Base-by-base conservation (phyloP, 2,797 vertebrate species). In the Xerus rutilus region DNA sequence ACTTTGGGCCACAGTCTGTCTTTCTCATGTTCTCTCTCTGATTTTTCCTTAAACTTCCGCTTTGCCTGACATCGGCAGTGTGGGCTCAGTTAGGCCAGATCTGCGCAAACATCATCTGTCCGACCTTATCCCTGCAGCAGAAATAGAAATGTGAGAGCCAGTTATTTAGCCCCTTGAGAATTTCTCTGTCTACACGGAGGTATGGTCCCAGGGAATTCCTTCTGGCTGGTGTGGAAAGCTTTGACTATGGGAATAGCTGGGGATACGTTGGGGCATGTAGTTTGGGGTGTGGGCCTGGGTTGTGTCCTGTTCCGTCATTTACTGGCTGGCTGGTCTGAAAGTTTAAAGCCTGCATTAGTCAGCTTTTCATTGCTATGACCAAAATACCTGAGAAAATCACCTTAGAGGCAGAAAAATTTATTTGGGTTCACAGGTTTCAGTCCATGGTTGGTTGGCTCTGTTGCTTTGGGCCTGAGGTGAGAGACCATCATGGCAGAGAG, bases 41-140 rank as follows among this genome's bases (percentile, higher is more conserved):
- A 90, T 30, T 95, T 77, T 81, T 32, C 90, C 90, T 85, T 87
- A 57, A 39, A 28, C 32, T 35, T 83, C 83, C 62, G 76, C 94
- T 78, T 86, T 81, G 57, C 5, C 57, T 69, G 47, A 77, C 20
- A 12, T 14, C 23, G 17, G 15, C 18, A 0, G 11, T 0, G 0
- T 76, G 39, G 76, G 81, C 45, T 73, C 30, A 32, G 2, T 74
- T 20, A 39, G 79, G 43, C 54, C 17, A 1, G 62, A 57, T 84
- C 73, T 54, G 65, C 28, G 54, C n/a, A 39, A 21, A 74, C 3
- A 4, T 65, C 54, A 62, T 67, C 20, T 49, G 35, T 77, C 54
- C 4, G 35, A 11, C 12, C 12, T 82, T 64, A 32, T 70, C 59
- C 12, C 10, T 1, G 25, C 54, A 49, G 73, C 45, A 64, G 84